Evolutionary conservation across 2,113 vertebrate genomes (phyloP).

Genomic region (Pelecanoides urinatrix): DNA sequence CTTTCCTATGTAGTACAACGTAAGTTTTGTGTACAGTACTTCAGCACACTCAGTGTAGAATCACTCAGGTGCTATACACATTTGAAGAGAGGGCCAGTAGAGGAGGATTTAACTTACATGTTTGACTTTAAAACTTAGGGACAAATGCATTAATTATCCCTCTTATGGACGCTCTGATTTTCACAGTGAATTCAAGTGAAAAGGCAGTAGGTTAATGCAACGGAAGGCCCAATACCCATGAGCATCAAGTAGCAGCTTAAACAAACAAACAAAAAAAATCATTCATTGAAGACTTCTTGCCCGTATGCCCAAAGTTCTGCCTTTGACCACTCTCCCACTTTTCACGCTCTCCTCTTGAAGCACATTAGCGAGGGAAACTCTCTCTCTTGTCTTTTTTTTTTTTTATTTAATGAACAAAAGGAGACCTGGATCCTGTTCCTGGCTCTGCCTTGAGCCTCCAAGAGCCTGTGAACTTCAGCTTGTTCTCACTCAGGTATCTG

Average conservation of each 20-base stretch:
- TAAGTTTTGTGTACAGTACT: neutral
- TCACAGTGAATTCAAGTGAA: neutral
- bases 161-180: neutral
- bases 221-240: neutral
- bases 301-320: neutral
- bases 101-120: accelerated
- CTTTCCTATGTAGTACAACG: neutral
- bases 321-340: neutral
- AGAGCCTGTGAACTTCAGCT: neutral
- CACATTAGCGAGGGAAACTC: neutral
- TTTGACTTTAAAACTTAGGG: neutral
- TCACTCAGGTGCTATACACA: neutral
- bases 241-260: neutral
- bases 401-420: neutral
- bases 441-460: neutral
- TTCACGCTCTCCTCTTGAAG: neutral
- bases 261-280: neutral
- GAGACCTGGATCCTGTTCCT: neutral
- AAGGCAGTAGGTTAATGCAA: neutral
- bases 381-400: neutral
- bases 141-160: neutral
- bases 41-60: neutral
- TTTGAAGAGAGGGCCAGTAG: neutral
- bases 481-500: neutral
- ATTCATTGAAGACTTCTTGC: neutral